Evolutionary conservation across 2,888 invertebrate genomes (phyloP).

Genomic region (Eupithecia inturbata): DNA sequence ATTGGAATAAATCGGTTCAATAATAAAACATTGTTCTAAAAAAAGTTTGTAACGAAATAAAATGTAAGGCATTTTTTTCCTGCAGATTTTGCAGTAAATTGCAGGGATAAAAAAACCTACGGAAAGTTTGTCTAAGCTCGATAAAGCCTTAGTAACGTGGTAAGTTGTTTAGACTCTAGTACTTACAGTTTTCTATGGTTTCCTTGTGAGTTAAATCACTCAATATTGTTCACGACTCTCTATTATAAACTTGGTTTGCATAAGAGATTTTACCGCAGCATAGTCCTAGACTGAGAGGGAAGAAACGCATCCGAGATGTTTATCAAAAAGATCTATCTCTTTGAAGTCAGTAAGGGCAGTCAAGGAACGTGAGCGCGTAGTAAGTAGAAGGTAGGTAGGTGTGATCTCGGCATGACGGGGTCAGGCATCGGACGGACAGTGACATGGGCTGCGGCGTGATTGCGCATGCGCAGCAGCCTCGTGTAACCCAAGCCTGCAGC

Average conservation of each 20-base stretch:
- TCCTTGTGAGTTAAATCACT: not conserved
- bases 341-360: conserved; percentile 5
- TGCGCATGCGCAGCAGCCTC: conserved; percentile 43
- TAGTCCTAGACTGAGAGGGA: not conserved
- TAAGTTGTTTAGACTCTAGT: not conserved
- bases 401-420: conserved; percentile 51
- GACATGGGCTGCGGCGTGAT: conserved; percentile 45
- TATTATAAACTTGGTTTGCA: not conserved
- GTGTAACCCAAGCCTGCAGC: conserved; percentile 54
- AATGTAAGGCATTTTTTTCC: not conserved
- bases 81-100: not conserved
- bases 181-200: not conserved
- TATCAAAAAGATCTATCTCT: conserved; percentile 2
- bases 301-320: not conserved
- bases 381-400: conserved; percentile 28
- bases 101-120: not conserved
- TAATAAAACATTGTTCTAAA: not conserved
- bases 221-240: not conserved
- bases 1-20: not conserved
- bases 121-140: not conserved
- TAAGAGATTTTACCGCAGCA: not conserved
- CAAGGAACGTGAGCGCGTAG: not conserved
- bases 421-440: conserved; percentile 59
- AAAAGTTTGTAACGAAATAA: not conserved
- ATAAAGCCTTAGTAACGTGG: conserved; percentile 2